phyloP scores from a whole-genome alignment of 2,113 vertebrate genomes.

The Perca fluviatilis region DNA sequence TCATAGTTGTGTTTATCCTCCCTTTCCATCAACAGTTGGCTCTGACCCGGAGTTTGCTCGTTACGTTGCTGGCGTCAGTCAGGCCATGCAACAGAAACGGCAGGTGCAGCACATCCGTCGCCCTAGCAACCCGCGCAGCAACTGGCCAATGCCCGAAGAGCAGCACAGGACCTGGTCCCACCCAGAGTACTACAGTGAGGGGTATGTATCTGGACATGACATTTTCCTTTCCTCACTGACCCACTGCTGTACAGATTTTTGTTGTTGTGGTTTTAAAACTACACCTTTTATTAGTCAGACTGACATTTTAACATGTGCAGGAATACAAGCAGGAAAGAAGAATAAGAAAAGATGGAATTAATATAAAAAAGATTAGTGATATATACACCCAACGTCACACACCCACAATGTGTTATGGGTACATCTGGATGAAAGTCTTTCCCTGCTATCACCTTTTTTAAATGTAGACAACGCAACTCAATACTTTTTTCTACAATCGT shows the following conservation, averaged over 20 bases:
- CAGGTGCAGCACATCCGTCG: constrained; percentile 94
- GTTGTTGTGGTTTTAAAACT: neutral
- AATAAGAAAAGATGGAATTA: neutral
- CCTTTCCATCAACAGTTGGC: constrained; percentile 87
- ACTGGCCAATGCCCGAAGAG: constrained; percentile 95
- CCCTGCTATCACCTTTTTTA: too few species aligned
- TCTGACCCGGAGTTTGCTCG: constrained; percentile 98
- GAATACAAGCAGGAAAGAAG: neutral
- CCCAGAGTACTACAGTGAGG: constrained; percentile 95
- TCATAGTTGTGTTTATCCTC: constrained; percentile 67
- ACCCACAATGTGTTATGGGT: too few species aligned
- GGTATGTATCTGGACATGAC: constrained; percentile 83
- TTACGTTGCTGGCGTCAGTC: constrained; percentile 97
- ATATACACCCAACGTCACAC: too few species aligned
- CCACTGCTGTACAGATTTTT: neutral
- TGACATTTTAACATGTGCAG: neutral
- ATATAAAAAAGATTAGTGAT: too few species aligned
- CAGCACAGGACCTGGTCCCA: constrained; percentile 96
- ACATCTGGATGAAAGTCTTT: too few species aligned
- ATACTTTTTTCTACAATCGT: too few species aligned
- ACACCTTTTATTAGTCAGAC: neutral
- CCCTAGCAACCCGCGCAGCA: constrained; percentile 90
- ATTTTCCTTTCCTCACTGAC: neutral
- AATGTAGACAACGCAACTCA: too few species aligned
- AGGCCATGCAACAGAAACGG: constrained; percentile 98